Base-by-base conservation (phyloP, 1,140 invertebrate genomes). In the Andricus grossulariae region DNA sequence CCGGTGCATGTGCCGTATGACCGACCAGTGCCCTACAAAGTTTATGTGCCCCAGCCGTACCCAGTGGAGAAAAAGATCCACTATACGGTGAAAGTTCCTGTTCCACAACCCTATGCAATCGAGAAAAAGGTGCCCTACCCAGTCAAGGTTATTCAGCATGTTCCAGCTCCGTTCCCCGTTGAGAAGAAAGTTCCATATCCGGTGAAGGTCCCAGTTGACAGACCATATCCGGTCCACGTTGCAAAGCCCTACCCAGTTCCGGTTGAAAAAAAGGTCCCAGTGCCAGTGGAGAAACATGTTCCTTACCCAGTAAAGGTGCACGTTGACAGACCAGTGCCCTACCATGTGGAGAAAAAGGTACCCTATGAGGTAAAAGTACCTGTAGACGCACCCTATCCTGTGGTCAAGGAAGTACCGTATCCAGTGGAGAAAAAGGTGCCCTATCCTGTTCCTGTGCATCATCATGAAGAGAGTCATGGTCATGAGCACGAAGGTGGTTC, bases 401-500 rank as follows among this genome's bases (percentile, higher is more conserved):
- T 83, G 0, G 83, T 83, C 16, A 86, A 84, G 57, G 50, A 54
- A 13, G 77, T 86, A 1, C 83, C 73, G 4, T 84, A 84, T 50
- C 83, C 88, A 11, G 86, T 89, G 12, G 83, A 87, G 66, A 85
- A 92, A 83, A 93, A 94, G 82, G 93, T 93, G 78, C 92, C 92
- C 4, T 32, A 32, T 32, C 25, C 25, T 13, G 92, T 94, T 32
- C 77, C 74, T 4, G 45, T 78, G 16, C 77, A 75, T 45, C 39
- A 45, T 45, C 39, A 45, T 4, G 39, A 45, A 45, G 39, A 45
- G 32, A 55, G 73, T 39, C 79, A 87, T 60, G 85, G 84, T 6
- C 80, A 82, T 11, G 83, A 81, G 19, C 83, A 75, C 19, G 74
- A 79, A 50, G 80, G 81, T 72, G 82, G 71, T 71, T 78, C 52